Evolutionary conservation across 2,888 invertebrate genomes (phyloP), one percentile per base, ranked within the genome.

Genomic region (Drosophila setosimentum): DNA sequence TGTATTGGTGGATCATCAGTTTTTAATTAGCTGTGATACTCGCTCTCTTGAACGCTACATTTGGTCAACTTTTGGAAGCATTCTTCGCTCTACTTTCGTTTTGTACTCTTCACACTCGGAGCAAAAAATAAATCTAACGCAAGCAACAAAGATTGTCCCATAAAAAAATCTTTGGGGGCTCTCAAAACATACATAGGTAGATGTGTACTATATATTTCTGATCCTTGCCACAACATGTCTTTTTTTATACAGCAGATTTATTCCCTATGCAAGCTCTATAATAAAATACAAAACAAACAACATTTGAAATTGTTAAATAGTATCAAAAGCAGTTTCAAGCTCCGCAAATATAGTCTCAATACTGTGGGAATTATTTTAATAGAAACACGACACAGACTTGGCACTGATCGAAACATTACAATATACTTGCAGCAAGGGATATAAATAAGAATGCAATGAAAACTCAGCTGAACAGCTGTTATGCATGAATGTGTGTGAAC

Each of bases 391-490:
- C 24, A 24, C 24, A 24, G 24, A 24, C 24, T 24, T 24, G 4
- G 3, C 45, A 45, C 45, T 45, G 45, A 45, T 16, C 24, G 24
- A 24, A 24, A 45, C 45, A 24, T 29, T 49, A 29, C 27, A 11
- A 10, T 49, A 11, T 8, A 49, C 18, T 49, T 27, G 45, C 45
- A 24, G 24, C 45, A 45, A 24, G 16, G 24, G 24, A 1, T 24
- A 11, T 18, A 5, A 27, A 10, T n/a, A 6, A 27, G 49, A 32
- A 33, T 53, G 32, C 33, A 53, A 18, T n/a, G 27, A 40, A 40
- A 59, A 16, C 18, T 54, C 29, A 40, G 40, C 40, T 53, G 13
- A 42, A 24, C 58, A 58, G 35, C 37, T 48, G 30, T 37, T 65
- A 16, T 32, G 21, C 32, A 21, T 30, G 11, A 16, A 7, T 32